Evolutionary conservation across 2,113 vertebrate species (phyloP).

Genomic region (Gallinago paraguaiae): DNA sequence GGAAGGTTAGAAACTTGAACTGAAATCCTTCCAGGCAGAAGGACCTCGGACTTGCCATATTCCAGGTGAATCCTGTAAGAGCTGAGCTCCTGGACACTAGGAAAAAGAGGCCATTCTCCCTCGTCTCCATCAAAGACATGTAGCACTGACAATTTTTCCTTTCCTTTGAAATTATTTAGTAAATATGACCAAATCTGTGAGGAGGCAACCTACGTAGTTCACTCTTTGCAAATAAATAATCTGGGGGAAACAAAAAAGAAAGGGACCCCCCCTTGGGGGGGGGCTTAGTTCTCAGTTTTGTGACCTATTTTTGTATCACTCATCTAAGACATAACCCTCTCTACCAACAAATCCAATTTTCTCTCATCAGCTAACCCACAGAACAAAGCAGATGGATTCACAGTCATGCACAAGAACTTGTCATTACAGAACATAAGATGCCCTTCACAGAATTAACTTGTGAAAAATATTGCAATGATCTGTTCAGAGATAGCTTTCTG

Average conservation of each 20-base stretch:
- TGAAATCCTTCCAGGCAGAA: background rate
- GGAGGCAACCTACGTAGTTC: background rate
- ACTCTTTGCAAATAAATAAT: background rate
- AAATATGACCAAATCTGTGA: background rate
- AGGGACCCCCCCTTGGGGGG: too few relatives aligned
- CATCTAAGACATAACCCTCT: background rate
- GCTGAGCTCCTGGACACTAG: background rate
- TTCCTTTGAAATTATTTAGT: background rate
- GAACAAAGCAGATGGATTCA: slow-evolving; percentile 47
- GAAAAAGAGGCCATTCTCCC: background rate
- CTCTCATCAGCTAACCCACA: background rate
- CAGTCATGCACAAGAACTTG: slow-evolving; percentile 33
- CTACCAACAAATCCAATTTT: slow-evolving; percentile 20
- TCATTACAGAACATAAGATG: slow-evolving; percentile 42
- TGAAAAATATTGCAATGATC: background rate
- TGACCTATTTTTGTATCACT: slow-evolving; percentile 12
- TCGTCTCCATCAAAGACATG: background rate
- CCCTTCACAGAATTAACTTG: slow-evolving; percentile 49
- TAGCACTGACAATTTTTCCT: background rate
- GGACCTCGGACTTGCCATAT: background rate
- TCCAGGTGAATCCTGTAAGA: background rate
- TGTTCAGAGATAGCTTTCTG: background rate
- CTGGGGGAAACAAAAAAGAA: background rate
- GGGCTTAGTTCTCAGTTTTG: background rate
- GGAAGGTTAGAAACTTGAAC: background rate